Evolutionary conservation across 2,113 vertebrate genomes (phyloP), one percentile per base, ranked within the genome.

Genomic region (Oncorhynchus kisutch): DNA sequence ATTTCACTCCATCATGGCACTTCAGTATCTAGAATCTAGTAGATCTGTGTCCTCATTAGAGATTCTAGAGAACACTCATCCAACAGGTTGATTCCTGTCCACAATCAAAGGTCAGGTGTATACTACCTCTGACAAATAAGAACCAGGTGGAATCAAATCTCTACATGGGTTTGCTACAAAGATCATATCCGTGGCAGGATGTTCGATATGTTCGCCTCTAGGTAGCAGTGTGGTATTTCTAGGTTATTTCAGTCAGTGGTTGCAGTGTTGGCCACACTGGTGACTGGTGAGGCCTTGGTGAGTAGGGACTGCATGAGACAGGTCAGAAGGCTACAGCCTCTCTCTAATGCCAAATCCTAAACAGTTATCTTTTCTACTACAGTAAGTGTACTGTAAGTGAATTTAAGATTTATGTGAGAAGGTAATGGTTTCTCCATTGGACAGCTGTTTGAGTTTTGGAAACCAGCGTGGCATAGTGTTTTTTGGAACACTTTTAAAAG

Each of bases 141-240:
- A 16, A 54, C 13, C 51, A 18, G 51, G 51, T 54, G 1, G 16
- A 54, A 18, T 16, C 14, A 54, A 16, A 54, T 45, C 39, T 45
- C 39, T 11, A 45, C 2, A 45, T 45, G 8, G 9, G 9, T 45
- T 45, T 39, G 2, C 39, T 71, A 16, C 45, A 54, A 45, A 45
- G 39, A 45, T 71, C 20, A 9, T 49, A 54, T 12, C 24, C 4
- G 14, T 13, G 24, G 34, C 3, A 51, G 70, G 39, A 18, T 71
- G 9, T 25, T 51, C 9, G 13, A 48, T 27, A 5, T 29, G 60
- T 13, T 34, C 45, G 69, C 85, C 86, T 88, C 62, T 82, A 82
- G 86, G 79, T 84, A 86, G 70, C 84, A 82, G 27, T 72, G 70
- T 73, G 14, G 67, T 27, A 11, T 64, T 60, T 64, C 51, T 20